Percentiles rank a stretch among this genome's conserved stretches.
Evolutionary conservation across 1,140 invertebrate genomes (phyloP).

Genomic region (Diorhabda sublineata): DNA sequence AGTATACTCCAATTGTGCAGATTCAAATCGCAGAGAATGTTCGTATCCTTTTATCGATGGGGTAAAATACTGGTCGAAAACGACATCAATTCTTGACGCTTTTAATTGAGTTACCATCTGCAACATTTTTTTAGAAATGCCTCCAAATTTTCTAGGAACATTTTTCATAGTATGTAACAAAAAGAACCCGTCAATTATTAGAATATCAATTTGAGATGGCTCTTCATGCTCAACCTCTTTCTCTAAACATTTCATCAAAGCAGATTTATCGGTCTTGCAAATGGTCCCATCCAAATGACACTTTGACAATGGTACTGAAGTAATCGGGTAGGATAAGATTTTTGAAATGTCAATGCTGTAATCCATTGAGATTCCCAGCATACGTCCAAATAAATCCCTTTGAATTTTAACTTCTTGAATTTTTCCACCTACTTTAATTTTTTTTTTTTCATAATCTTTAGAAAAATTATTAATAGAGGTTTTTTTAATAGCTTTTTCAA

Average conservation of each 20-base stretch:
- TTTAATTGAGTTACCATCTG: constrained; percentile 14
- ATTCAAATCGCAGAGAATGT: too few relatives aligned
- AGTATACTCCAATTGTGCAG: too few relatives aligned
- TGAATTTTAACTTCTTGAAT: constrained; percentile 11
- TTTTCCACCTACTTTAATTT: constrained; percentile 15
- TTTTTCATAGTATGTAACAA: constrained; percentile 11
- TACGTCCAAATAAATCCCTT: constrained; percentile 19
- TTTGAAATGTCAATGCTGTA: constrained; percentile 7
- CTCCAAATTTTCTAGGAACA: constrained; percentile 16
- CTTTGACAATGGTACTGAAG: constrained; percentile 4
- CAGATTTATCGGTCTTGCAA: constrained; percentile 1
- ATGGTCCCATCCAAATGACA: not conserved
- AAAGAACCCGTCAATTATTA: constrained; percentile 23
- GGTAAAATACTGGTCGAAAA: too few relatives aligned
- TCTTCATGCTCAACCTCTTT: constrained; percentile 23
- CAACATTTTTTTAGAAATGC: constrained; percentile 18
- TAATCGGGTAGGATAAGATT: constrained; percentile 6
- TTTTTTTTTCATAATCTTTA: constrained; percentile 10
- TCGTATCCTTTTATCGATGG: too few relatives aligned
- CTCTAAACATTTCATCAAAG: constrained; percentile 30
- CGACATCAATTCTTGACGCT: constrained; percentile 13
- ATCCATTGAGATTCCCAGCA: constrained; percentile 9
- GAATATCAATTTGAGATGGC: constrained; percentile 28
- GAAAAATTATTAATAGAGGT: constrained; percentile 13
- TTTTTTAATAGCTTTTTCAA: constrained; percentile 18